Evolutionary conservation across 2,888 invertebrate genomes (phyloP).

Genomic region (Diplazon laetatorius): DNA sequence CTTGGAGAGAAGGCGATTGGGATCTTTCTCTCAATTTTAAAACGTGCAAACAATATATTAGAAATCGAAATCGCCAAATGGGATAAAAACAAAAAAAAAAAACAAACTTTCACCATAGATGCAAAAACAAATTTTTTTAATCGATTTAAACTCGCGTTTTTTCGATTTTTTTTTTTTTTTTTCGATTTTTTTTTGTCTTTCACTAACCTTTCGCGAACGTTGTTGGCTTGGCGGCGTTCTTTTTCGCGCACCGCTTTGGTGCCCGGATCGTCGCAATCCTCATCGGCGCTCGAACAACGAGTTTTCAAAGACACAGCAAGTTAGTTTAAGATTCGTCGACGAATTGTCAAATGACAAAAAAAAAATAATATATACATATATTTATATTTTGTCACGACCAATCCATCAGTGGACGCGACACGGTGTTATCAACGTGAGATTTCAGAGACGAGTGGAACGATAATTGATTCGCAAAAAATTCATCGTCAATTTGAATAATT

Average conservation of each 20-base stretch:
- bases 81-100: too few species aligned
- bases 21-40: too few species aligned
- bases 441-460: conserved; percentile 47
- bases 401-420: conserved; percentile 37
- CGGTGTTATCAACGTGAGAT: conserved; percentile 63
- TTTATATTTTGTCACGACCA: conserved; percentile 55
- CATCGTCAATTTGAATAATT: too few species aligned
- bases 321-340: conserved; percentile 79
- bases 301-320: conserved; percentile 80
- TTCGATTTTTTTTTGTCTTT: conserved; percentile 80
- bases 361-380: too few species aligned
- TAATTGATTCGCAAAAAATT: conserved; percentile 21
- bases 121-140: conserved; percentile 76
- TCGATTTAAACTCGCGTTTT: too few species aligned
- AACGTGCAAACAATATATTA: too few species aligned
- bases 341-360: too few species aligned
- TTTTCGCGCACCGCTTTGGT: conserved; percentile 96
- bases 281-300: conserved; percentile 93
- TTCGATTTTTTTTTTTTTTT: too few species aligned
- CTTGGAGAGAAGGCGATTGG: too few species aligned
- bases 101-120: conserved; percentile 70
- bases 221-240: conserved; percentile 98
- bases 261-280: conserved; percentile 92
- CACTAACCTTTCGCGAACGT: conserved; percentile 97
- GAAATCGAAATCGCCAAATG: too few species aligned